Conservation (phyloP, 2,888 invertebrate genomes). For the Thera britannica region DNA sequence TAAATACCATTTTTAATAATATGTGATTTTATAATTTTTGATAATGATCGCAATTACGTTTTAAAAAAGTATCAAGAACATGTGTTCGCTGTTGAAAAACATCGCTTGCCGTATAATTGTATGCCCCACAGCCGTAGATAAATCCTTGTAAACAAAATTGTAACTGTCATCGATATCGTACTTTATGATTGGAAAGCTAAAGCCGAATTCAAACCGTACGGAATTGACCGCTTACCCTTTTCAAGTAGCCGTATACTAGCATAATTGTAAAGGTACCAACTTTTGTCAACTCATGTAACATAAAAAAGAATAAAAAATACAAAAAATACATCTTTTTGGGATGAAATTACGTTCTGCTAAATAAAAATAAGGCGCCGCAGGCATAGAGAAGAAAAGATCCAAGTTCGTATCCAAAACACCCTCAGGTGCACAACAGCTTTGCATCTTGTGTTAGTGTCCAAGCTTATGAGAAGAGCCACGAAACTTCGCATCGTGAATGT, state of each 20-base stretch:
- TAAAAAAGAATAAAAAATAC: not conserved
- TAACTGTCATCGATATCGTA: constrained; percentile 75
- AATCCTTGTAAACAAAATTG: constrained; percentile 79
- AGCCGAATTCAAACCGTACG: constrained; percentile 70
- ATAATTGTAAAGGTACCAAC: constrained; percentile 31
- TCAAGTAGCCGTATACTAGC: constrained; percentile 45
- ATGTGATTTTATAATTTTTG: no score
- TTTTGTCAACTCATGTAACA: no score
- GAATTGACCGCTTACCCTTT: constrained; percentile 70
- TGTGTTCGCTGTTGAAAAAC: not conserved
- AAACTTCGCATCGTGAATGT: no score
- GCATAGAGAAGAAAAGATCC: no score
- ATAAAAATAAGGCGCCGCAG: no score
- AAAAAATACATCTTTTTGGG: no score
- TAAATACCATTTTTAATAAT: no score
- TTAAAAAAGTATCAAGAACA: constrained; percentile 5
- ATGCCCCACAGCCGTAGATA: constrained; percentile 55
- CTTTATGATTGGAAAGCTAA: constrained; percentile 70
- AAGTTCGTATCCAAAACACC: no score
- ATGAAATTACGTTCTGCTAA: no score
- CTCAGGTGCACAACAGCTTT: no score
- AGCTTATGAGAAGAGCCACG: no score
- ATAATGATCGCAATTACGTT: not conserved
- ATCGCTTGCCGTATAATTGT: not conserved
- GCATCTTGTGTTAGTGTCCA: no score